Evolutionary conservation across 2,888 invertebrate species (phyloP), one percentile per base, ranked within the genome.

Genomic region (Drosophila hawaiiensis): DNA sequence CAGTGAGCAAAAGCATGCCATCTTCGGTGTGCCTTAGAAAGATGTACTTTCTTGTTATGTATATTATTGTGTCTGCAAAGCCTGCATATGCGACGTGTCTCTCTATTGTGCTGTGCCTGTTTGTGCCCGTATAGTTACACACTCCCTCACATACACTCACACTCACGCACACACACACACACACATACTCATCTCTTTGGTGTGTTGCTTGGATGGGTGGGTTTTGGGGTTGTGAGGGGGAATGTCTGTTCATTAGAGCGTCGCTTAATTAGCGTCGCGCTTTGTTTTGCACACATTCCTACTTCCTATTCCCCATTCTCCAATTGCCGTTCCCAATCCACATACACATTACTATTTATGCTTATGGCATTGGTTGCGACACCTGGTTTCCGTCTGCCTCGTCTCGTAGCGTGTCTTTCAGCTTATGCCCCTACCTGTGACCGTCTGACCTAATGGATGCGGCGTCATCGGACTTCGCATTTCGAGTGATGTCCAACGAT

Each of bases 221-320:
- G 14, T 6, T 39, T 41, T 4, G 10, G 41, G 4, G 4, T 4
- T 41, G 10, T 19, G 22, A 5, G 12, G 37, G 31, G 73, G 41
- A 31, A 41, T 66, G 69, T 84, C 71, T 87, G 80, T 85, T 85
- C 84, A 85, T 85, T 85, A 85, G 90, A 85, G 83, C 85, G 73
- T 82, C 65, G 90, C 84, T 89, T 89, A 85, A 85, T 85, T 85
- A 89, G 90, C 82, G 66, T 66, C 74, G 49, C 54, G 78, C 74
- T 70, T 81, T 80, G 74, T 80, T 81, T 66, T 68, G 47, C 76
- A 76, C 72, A 73, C 52, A 67, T 37, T 68, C 53, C 67, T 43
- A 64, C 64, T 68, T 70, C 56, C 81, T 72, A 66, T 76, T 75
- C 55, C 64, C 65, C 72, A 37, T 54, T 52, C 77, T 61, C 54